Percentiles rank a stretch among this genome's conserved stretches.
These are phyloP conservation scores for Pollenia griseotomentosa DNA, from an alignment of 2,888 invertebrate species.

Conservation along the genomic window DNA sequence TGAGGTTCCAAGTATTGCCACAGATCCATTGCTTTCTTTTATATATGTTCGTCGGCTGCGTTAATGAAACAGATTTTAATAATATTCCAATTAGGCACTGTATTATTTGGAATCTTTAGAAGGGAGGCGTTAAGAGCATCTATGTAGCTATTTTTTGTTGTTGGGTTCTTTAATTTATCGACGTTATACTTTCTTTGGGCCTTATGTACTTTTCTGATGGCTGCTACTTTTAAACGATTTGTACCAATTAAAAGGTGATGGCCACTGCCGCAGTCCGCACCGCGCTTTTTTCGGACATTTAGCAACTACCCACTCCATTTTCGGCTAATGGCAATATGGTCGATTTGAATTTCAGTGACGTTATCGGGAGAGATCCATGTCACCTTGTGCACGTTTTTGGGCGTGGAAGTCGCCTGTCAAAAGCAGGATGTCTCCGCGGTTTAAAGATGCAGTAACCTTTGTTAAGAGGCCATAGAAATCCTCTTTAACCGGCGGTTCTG, in stretches of 20 bases:
- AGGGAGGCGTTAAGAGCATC: not conserved
- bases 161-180: constrained; percentile 1
- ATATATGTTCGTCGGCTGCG: not conserved
- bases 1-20: not conserved
- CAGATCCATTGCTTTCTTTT: not conserved
- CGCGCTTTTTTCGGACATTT: not conserved
- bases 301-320: not conserved
- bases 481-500: too few species aligned
- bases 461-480: too few species aligned
- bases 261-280: not conserved
- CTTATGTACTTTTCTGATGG: not conserved
- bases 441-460: too few species aligned
- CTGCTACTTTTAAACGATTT: too few species aligned
- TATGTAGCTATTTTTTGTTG: not conserved
- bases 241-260: too few species aligned
- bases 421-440: too few species aligned
- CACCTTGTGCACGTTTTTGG: not conserved
- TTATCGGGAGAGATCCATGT: not conserved
- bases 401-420: too few species aligned
- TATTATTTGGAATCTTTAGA: not conserved
- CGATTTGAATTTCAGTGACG: too few species aligned
- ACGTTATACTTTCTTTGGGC: not conserved
- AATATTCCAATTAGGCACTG: constrained; percentile 9
- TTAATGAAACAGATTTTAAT: not conserved
- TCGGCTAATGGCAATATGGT: too few species aligned